Percentiles rank a stretch among this genome's conserved stretches.
Conservation (phyloP, 2,797 vertebrate genomes). For the Prunella strophiata region DNA sequence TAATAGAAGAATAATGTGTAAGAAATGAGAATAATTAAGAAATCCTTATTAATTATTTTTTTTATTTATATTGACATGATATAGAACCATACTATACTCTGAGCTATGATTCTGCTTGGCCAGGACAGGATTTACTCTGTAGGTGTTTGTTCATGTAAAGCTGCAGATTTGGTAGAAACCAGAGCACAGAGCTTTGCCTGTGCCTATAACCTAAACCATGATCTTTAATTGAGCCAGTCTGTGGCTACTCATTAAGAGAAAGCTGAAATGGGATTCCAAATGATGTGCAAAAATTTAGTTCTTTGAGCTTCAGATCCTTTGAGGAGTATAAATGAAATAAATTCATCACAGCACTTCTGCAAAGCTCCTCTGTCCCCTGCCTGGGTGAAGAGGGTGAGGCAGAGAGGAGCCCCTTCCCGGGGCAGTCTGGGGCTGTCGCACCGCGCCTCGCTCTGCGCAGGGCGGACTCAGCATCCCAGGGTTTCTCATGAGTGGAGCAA, state of each 20-base stretch:
- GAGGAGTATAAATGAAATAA: background rate
- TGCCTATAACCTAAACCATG: background rate
- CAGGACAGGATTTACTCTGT: background rate
- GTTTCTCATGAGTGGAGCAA: conserved; percentile 58
- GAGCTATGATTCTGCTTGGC: background rate
- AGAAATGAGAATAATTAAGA: background rate
- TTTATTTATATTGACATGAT: background rate
- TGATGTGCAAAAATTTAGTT: background rate
- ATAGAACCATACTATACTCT: background rate
- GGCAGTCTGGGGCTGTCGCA: background rate
- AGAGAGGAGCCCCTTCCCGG: accelerated
- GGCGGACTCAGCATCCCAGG: background rate
- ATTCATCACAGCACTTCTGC: background rate
- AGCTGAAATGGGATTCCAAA: background rate
- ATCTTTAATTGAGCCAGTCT: background rate
- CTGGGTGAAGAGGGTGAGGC: accelerated
- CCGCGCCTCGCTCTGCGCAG: accelerated
- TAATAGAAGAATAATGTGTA: background rate
- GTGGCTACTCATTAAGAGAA: background rate
- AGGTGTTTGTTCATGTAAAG: background rate
- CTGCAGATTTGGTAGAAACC: background rate
- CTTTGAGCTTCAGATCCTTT: background rate
- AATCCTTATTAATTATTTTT: background rate
- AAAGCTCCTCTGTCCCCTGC: background rate
- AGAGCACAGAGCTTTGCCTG: background rate